Conservation (phyloP, 2,888 invertebrate species). For the Hirtodrosophila duncani region DNA sequence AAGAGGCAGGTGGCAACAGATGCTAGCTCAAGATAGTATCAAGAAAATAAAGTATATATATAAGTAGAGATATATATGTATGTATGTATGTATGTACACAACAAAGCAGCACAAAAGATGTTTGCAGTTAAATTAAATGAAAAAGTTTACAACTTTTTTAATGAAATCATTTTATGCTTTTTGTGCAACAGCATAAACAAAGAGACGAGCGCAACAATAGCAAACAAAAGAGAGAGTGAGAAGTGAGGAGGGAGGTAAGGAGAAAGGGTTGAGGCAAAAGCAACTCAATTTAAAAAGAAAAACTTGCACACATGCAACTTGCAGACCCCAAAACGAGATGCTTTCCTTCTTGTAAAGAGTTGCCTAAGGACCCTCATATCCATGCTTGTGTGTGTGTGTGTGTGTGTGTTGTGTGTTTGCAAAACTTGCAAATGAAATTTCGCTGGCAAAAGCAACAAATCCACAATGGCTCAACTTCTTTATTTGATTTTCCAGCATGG, state of each 20-base stretch:
- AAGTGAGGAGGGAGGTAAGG: background rate
- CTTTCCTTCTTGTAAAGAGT: conserved; percentile 40
- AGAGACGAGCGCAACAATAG: conserved; percentile 35
- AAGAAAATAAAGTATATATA: conserved; percentile 14
- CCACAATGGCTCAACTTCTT: conserved; percentile 8
- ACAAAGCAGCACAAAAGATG: conserved; percentile 59
- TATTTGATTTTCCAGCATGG: conserved; percentile 37
- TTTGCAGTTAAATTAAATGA: conserved; percentile 73
- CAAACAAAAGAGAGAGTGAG: conserved; percentile 41
- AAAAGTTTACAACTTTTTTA: conserved; percentile 71
- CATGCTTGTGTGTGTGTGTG: conserved; percentile 19
- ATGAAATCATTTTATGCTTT: conserved; percentile 71
- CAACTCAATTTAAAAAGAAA: no score
- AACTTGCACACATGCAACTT: conserved; percentile 40
- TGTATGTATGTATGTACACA: background rate
- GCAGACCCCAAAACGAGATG: conserved; percentile 12
- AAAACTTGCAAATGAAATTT: conserved; percentile 54
- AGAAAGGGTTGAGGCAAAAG: conserved; percentile 11
- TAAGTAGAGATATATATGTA: background rate
- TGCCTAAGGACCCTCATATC: conserved; percentile 8
- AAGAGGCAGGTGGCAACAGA: conserved; percentile 25
- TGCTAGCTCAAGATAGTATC: conserved; percentile 35
- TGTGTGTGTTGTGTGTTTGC: conserved; percentile 30
- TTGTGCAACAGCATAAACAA: conserved; percentile 59
- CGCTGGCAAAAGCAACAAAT: no score